Evolutionary conservation across 1,140 invertebrate species (phyloP).

Genomic region (Centruroides vittatus): DNA sequence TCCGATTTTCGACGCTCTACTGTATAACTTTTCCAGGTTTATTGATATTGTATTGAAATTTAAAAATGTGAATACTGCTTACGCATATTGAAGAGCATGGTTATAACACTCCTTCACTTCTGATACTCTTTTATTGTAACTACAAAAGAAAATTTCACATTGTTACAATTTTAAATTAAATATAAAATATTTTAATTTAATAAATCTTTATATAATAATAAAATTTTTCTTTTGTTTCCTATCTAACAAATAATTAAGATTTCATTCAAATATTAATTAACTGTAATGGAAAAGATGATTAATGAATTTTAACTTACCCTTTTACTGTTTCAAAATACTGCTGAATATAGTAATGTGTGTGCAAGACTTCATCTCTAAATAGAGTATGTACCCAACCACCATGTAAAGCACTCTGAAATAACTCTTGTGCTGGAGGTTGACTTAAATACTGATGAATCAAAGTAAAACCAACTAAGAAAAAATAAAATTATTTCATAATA

Average conservation of each 20-base stretch:
- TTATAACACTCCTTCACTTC: constrained; percentile 91
- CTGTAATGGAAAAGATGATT: no score
- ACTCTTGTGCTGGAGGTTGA: constrained; percentile 57
- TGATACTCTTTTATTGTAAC: constrained; percentile 71
- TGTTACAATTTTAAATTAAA: no score
- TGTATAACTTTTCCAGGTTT: no score
- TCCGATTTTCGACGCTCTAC: no score
- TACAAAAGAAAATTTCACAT: constrained; percentile 19
- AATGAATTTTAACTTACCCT: constrained; percentile 35
- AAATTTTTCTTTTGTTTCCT: no score
- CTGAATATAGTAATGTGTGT: constrained; percentile 87
- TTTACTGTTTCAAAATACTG: constrained; percentile 90
- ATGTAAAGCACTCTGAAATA: constrained; percentile 83
- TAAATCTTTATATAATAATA: no score
- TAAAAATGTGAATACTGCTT: constrained; percentile 20
- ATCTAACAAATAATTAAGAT: no score
- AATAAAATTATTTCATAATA: no score
- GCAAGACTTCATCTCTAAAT: constrained; percentile 93
- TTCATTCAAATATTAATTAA: no score
- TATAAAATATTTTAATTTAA: constrained; percentile 20
- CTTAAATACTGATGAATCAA: constrained; percentile 71
- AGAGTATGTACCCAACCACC: constrained; percentile 86
- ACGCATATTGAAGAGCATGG: constrained; percentile 73
- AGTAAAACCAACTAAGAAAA: constrained; percentile 60
- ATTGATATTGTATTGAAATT: no score